Percentiles rank a stretch among this genome's conserved stretches.
These are phyloP conservation scores for Eupithecia tripunctaria DNA, from an alignment of 2,888 invertebrate species.

Conservation along the genomic window DNA sequence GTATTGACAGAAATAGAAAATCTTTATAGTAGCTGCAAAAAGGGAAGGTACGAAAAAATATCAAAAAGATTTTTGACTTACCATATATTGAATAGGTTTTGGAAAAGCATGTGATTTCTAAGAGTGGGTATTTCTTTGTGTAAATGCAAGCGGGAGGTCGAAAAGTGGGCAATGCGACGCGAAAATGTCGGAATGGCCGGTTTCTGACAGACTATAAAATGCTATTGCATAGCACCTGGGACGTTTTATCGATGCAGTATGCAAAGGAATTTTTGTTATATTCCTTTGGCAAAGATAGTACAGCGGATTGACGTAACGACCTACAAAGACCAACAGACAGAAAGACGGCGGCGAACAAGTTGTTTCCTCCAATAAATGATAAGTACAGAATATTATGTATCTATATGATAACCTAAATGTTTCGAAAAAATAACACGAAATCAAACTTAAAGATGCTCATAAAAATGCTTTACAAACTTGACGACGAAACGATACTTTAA, in stretches of 20 bases:
- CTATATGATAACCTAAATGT: neutral
- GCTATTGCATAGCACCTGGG: conserved; percentile 49
- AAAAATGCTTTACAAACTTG: too few species aligned
- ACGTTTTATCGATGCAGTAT: conserved; percentile 6
- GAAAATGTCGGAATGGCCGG: conserved; percentile 42
- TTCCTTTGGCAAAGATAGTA: neutral
- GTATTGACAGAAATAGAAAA: too few species aligned
- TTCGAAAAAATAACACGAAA: too few species aligned
- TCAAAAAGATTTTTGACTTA: neutral
- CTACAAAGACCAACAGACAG: neutral
- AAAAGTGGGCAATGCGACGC: conserved; percentile 51
- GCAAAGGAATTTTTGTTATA: neutral
- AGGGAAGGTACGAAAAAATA: too few species aligned
- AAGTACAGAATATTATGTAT: neutral
- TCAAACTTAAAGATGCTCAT: too few species aligned
- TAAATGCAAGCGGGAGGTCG: conserved; percentile 6
- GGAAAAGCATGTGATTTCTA: neutral
- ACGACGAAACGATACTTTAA: too few species aligned
- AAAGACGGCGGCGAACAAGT: neutral
- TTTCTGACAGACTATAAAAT: conserved; percentile 52
- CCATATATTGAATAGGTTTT: neutral
- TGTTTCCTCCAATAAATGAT: neutral
- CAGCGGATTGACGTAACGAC: neutral
- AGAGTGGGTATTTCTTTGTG: conserved; percentile 8
- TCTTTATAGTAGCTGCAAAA: too few species aligned